These are phyloP conservation scores for Hylomyscus alleni DNA, from an alignment of 2,797 vertebrate species.

Conservation along the genomic window DNA sequence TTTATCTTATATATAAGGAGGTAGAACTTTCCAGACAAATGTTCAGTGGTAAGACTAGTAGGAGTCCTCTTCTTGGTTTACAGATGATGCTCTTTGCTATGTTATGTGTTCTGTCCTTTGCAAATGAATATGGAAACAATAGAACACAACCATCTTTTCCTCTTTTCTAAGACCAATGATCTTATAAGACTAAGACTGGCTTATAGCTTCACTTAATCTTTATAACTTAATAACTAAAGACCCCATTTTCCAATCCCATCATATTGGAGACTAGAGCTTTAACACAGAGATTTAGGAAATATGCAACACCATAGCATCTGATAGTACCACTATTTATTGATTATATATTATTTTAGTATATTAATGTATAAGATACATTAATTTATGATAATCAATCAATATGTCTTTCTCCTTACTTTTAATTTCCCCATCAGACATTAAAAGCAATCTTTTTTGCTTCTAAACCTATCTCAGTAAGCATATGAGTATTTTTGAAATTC, in stretches of 20 bases:
- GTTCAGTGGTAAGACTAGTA: background rate
- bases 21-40: background rate
- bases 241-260: background rate
- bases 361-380: background rate
- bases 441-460: background rate
- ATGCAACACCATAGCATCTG: background rate
- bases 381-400: background rate
- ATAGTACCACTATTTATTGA: background rate
- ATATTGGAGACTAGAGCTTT: background rate
- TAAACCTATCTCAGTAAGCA: background rate
- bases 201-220: background rate
- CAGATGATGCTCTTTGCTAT: accelerated
- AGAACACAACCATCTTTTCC: background rate
- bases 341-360: background rate
- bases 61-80: background rate
- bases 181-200: background rate
- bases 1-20: background rate
- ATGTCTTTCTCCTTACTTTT: background rate
- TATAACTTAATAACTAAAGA: constrained; percentile 8
- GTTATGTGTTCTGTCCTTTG: background rate
- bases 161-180: background rate
- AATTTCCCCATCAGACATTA: background rate
- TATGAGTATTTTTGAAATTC: background rate
- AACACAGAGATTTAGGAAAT: background rate
- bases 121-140: background rate